Evolutionary conservation across 2,113 vertebrate species (phyloP).

Genomic region (Sylvia atricapilla): DNA sequence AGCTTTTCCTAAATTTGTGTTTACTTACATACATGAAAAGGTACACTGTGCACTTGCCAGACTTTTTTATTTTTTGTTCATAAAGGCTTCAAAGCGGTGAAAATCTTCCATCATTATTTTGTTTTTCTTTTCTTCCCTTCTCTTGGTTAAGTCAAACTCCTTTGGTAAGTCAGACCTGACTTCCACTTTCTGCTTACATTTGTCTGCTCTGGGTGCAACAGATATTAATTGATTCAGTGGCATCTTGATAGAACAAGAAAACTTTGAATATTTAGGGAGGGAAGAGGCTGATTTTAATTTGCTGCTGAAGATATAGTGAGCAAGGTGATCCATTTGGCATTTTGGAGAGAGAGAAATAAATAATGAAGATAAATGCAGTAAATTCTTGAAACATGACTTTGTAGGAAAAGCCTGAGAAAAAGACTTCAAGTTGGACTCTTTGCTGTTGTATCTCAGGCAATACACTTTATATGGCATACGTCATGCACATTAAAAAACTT

Average conservation of each 20-base stretch:
- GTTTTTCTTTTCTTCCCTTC: not conserved
- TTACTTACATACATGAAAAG: not conserved
- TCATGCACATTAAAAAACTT: slow-evolving; percentile 38
- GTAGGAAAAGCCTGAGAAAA: not conserved
- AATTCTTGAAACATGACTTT: slow-evolving; percentile 44
- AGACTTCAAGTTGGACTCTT: not conserved
- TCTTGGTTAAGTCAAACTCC: not conserved
- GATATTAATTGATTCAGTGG: not conserved
- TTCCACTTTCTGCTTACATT: not conserved
- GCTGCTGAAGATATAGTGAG: not conserved
- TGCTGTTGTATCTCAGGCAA: slow-evolving; percentile 33
- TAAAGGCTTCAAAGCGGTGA: not conserved
- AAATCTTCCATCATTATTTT: not conserved
- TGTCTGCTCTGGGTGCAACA: not conserved
- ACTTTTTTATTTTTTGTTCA: not conserved
- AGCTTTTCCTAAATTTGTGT: not conserved
- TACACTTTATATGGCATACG: slow-evolving; percentile 27
- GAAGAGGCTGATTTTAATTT: not conserved
- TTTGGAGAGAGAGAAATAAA: not conserved
- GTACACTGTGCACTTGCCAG: not conserved
- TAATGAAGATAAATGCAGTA: not conserved
- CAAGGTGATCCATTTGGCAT: not conserved
- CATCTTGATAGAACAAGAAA: not conserved
- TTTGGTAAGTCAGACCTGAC: not conserved
- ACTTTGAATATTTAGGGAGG: not conserved